phyloP scores from a whole-genome alignment of 2,113 vertebrate species.

The Rhynchomys soricoides region DNA sequence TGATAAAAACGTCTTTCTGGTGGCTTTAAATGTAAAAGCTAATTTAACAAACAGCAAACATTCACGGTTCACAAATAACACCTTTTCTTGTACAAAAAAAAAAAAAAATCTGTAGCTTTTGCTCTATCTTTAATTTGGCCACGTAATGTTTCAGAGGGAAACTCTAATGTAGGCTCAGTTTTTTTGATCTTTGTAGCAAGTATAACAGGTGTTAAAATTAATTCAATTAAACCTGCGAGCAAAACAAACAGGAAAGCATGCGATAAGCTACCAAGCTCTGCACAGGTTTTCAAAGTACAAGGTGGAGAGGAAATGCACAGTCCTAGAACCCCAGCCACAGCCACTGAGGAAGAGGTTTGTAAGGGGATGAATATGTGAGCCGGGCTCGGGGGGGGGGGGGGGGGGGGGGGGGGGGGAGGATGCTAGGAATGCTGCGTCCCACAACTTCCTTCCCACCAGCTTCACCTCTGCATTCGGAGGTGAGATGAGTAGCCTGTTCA shows the following conservation, averaged over 20 bases:
- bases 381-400: too few species aligned
- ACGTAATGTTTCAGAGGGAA: slow-evolving; percentile 28
- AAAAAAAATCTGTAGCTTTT: background rate
- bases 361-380: too few species aligned
- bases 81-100: slow-evolving; percentile 10
- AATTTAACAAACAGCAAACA: slow-evolving; percentile 21
- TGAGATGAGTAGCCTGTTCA: background rate
- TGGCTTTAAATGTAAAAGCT: slow-evolving; percentile 48
- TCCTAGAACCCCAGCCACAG: background rate
- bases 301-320: background rate
- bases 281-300: background rate
- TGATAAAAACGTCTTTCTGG: slow-evolving; percentile 51
- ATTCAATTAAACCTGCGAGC: background rate
- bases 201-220: slow-evolving; percentile 28
- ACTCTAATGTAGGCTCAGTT: background rate
- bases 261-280: background rate
- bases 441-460: fast-evolving
- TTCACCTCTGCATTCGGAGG: background rate
- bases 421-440: background rate
- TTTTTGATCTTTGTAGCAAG: background rate
- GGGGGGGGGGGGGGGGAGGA: fast-evolving
- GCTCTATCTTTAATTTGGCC: background rate
- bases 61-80: background rate
- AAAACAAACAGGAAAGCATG: background rate
- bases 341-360: too few species aligned